Percentiles rank a stretch among this genome's conserved stretches.
Evolutionary conservation across 2,797 vertebrate genomes (phyloP).

Genomic region (Tokudaia tokunoshimensis): DNA sequence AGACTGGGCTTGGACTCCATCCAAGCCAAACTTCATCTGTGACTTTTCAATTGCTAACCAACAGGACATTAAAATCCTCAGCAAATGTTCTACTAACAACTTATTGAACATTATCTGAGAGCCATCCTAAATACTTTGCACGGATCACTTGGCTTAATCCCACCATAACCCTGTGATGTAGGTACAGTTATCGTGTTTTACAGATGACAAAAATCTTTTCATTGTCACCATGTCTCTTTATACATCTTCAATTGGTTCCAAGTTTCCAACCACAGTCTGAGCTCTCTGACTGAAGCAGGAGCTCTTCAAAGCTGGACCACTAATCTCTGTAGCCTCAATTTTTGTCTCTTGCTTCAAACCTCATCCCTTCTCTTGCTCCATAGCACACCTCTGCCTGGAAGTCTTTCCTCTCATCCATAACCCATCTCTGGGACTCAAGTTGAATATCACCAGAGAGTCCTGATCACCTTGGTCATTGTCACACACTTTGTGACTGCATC

Average conservation of each 20-base stretch:
- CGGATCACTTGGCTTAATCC: neutral
- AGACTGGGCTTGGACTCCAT: neutral
- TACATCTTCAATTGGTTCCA: neutral
- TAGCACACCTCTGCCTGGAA: neutral
- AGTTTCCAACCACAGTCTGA: neutral
- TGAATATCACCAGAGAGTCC: neutral
- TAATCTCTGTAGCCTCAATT: neutral
- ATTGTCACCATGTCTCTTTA: neutral
- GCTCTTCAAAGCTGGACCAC: neutral
- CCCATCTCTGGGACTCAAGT: neutral
- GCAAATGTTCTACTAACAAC: neutral
- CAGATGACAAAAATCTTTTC: neutral
- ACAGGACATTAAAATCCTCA: neutral
- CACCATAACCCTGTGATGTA: neutral
- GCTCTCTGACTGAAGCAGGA: neutral
- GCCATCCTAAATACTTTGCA: neutral
- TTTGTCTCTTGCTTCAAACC: neutral
- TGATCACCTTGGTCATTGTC: neutral
- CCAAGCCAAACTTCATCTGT: neutral
- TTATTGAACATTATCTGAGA: conserved; percentile 10
- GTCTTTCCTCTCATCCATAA: neutral
- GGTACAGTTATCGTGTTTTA: neutral
- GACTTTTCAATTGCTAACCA: neutral
- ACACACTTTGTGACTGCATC: neutral
- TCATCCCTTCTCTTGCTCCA: neutral